These are phyloP conservation scores for Hyles lineata DNA, from an alignment of 2,888 invertebrate species.

Conservation along the genomic window DNA sequence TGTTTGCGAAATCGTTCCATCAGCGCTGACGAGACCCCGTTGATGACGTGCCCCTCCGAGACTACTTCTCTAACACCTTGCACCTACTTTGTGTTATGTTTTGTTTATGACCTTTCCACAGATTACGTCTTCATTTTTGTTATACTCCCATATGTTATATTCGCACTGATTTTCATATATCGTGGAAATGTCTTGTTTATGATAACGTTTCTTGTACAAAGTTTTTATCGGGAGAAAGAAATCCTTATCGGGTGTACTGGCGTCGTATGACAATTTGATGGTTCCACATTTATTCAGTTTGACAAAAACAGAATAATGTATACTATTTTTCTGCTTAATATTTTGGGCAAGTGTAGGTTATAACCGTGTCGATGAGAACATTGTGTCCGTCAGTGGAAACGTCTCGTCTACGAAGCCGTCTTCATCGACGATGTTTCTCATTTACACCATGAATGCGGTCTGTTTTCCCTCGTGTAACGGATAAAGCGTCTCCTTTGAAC, in stretches of 20 bases:
- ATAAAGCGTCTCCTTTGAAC: conserved; percentile 68
- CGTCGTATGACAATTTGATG: too few species aligned
- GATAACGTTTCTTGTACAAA: too few species aligned
- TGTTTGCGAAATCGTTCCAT: conserved; percentile 60
- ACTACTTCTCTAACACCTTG: conserved; percentile 7
- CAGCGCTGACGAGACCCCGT: conserved; percentile 52
- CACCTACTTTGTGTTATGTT: neutral
- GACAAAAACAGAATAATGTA: neutral
- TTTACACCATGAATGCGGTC: conserved; percentile 73
- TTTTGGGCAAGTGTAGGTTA: neutral
- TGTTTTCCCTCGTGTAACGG: conserved; percentile 69
- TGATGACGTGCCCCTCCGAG: conserved; percentile 14
- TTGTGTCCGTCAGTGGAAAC: conserved; percentile 13
- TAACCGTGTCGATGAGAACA: neutral
- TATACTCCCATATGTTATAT: neutral
- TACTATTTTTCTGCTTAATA: neutral
- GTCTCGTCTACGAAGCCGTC: conserved; percentile 24
- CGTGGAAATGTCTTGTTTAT: neutral
- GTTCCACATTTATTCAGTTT: neutral
- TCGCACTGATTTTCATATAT: neutral
- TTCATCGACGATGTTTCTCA: conserved; percentile 56
- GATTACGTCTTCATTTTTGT: neutral
- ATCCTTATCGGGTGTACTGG: too few species aligned
- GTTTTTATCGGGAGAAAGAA: too few species aligned
- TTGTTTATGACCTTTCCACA: neutral